Evolutionary conservation across 2,797 vertebrate species (phyloP).

Genomic region (Cossypha niveicapilla): DNA sequence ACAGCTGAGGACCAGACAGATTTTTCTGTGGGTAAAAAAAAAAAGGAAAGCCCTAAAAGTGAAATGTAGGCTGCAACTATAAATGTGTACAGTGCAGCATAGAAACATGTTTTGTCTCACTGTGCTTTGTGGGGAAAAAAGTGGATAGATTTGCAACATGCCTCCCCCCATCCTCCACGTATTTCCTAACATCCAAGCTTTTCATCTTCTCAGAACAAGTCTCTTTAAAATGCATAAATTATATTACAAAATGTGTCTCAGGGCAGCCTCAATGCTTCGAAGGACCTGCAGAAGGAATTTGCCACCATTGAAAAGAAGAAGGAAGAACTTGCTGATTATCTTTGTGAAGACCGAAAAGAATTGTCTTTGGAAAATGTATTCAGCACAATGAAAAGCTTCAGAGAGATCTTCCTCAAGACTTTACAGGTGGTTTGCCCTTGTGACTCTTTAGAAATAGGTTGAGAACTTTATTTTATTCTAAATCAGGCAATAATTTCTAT

Average conservation of each 20-base stretch:
- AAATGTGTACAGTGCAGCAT: neutral
- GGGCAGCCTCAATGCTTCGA: constrained; percentile 76
- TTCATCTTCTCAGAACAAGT: neutral
- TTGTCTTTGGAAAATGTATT: constrained; percentile 88
- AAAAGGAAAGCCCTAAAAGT: neutral
- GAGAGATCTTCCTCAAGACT: constrained; percentile 84
- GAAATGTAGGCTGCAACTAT: neutral
- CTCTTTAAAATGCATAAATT: neutral
- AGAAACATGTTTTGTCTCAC: neutral
- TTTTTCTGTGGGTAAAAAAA: neutral
- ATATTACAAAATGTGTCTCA: constrained; percentile 51
- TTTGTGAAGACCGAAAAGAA: constrained; percentile 85
- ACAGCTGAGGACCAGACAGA: neutral
- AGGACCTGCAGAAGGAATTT: constrained; percentile 74
- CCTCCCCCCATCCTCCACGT: accelerated
- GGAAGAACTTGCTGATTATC: constrained; percentile 83
- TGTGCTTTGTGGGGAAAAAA: neutral
- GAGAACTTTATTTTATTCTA: neutral
- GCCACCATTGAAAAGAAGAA: constrained; percentile 76
- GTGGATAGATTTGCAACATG: neutral
- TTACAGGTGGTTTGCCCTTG: constrained; percentile 85
- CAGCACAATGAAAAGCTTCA: constrained; percentile 85
- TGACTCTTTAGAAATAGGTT: neutral
- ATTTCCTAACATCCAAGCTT: neutral
- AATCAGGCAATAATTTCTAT: neutral